phyloP scores from a whole-genome alignment of 2,888 invertebrate genomes.

The Mythimna vitellina region DNA sequence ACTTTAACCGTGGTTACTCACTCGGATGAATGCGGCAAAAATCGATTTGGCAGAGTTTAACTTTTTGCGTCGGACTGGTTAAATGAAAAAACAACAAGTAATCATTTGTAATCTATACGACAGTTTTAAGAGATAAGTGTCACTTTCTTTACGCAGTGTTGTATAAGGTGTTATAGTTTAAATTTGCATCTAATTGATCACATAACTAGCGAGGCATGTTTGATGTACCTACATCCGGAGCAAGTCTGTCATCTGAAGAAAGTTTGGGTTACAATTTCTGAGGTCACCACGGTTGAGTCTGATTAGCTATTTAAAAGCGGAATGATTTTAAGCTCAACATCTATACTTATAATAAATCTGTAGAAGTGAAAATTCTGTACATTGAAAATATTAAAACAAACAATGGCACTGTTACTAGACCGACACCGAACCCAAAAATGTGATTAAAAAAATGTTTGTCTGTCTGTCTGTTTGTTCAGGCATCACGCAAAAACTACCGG shows the following conservation, averaged over 20 bases:
- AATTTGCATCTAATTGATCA: background rate
- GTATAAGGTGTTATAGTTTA: background rate
- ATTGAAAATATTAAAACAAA: no score
- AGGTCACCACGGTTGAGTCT: background rate
- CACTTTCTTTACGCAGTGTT: background rate
- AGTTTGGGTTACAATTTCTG: background rate
- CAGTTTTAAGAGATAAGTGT: background rate
- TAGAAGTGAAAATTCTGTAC: no score
- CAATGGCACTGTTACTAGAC: no score
- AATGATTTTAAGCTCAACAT: background rate
- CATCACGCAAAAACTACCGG: no score
- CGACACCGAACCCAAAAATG: no score
- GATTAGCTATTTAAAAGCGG: background rate
- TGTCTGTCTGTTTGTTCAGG: no score
- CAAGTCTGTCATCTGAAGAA: background rate
- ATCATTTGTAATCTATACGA: background rate
- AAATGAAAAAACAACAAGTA: background rate
- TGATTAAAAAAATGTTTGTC: no score
- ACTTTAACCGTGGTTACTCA: slow-evolving; percentile 21
- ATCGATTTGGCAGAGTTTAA: slow-evolving; percentile 1
- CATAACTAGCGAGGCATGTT: background rate
- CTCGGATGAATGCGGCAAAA: slow-evolving; percentile 12
- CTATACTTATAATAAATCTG: no score
- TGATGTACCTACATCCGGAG: background rate
- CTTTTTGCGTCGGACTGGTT: background rate